Conservation (phyloP, 2,113 vertebrate species). For the Sturnira hondurensis region DNA sequence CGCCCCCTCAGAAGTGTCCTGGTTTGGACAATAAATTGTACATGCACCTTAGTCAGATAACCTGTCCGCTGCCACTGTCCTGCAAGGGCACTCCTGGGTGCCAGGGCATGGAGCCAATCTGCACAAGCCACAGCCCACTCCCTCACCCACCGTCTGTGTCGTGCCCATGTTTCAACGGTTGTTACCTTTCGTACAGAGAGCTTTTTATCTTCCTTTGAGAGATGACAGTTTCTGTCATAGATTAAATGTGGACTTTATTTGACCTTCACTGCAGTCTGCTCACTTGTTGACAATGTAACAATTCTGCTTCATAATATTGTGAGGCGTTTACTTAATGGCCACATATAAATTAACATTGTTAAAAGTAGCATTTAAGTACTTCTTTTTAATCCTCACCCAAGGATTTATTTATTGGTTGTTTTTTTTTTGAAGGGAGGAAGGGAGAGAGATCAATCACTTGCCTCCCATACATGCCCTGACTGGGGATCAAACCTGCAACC, state of each 20-base stretch:
- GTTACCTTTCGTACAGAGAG: slow-evolving; percentile 55
- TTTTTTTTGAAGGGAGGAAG: too few relatives aligned
- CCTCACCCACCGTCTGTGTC: slow-evolving; percentile 47
- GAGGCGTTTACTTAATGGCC: not conserved
- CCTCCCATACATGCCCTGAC: too few relatives aligned
- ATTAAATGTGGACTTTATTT: not conserved
- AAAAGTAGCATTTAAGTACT: not conserved
- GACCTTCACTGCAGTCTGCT: not conserved
- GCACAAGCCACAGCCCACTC: not conserved
- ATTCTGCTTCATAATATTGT: not conserved
- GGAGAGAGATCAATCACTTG: too few relatives aligned
- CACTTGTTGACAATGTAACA: not conserved
- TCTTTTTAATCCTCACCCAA: too few relatives aligned
- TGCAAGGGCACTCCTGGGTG: not conserved
- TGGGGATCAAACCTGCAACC: too few relatives aligned
- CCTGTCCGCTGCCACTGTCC: not conserved
- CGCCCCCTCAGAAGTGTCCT: not conserved
- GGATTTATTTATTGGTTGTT: too few relatives aligned
- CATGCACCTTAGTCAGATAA: not conserved
- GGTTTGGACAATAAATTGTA: not conserved
- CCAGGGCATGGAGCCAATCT: too few relatives aligned
- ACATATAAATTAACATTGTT: not conserved
- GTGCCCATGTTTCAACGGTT: slow-evolving; percentile 49
- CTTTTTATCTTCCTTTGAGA: slow-evolving; percentile 58
- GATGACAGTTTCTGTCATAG: slow-evolving; percentile 30